Evolutionary conservation across 2,113 vertebrate species (phyloP), one percentile per base, ranked within the genome.

Genomic region (Brachirus orientalis): DNA sequence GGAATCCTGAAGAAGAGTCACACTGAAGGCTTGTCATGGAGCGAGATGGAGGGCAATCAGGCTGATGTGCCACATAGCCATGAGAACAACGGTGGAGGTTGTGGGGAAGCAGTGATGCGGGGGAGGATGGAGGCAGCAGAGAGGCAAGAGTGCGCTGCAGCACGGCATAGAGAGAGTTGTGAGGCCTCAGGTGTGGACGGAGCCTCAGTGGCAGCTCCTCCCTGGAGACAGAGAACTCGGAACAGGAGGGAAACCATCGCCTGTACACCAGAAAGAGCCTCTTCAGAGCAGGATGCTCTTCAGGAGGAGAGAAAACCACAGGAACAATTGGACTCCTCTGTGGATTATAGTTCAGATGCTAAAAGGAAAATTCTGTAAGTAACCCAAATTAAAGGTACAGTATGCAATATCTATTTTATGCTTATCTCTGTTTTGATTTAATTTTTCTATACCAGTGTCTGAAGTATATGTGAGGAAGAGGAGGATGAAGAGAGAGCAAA

Each of bases 1-100:
- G 89, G 93, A 28, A 93, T 94, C 84, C 82, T 94, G 72, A 94
- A 92, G 88, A 93, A 92, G 84, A 88, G 86, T 56, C 20, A 58
- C 47, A 75, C 77, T 0, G 79, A 63, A 9, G 71, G 70, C 19
- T 61, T 61, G 0, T 82, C 85, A 17, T 40, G 71, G 75, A 75
- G 66, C 60, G 16, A 38, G 63, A 69, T 17, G 6, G 58, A 83
- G 3, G 35, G 10, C 10, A 2, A 56, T 4, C 69, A 68, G 35
- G 13, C 10, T 7, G 78, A 80, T 0, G 16, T 20, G 1, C 37
- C 72, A 0, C 1, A 56, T 35, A 18, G 17, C 22, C 78, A 33
- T 0, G 72, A 88, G 22, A 82, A 86, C 57, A 87, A 88, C 0
- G 85, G 83, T 2, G 46, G 61, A 45, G 60, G 50, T 5, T 35